Base-by-base conservation (phyloP, 2,888 invertebrate genomes). In the Synergus umbraculus region DNA sequence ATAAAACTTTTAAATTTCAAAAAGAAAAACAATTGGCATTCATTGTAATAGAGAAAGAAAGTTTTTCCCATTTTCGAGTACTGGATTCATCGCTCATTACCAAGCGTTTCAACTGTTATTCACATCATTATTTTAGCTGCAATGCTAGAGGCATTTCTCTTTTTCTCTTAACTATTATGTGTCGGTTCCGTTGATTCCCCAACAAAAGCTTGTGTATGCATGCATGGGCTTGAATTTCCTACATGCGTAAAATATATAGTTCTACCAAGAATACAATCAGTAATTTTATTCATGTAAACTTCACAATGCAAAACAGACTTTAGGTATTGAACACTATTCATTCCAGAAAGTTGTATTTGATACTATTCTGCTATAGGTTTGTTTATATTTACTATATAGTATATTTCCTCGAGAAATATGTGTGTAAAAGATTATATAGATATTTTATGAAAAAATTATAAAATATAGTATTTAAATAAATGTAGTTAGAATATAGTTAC, bases 81-180 rank as follows among this genome's bases (percentile, higher is more conserved):
- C 46, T 10, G 18, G 67, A 44, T 67, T 67, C 44, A 67, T 12
- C 67, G 46, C 44, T 46, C 67, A 67, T 67, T 67, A 67, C 15
- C 46, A 67, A 67, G 15, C 46, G 18, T 46, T 49, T 15, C 4
- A 2, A 49, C 15, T 15, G 46, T 67, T 44, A 44, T 13, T 12
- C 22, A n/a, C 66, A 44, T 76, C 29, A 29, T 29, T 29, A 29
- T 54, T 58, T 37, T 58, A 76, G 58, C 41, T 43, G 13, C 37
- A 76, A 54, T 54, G n/a, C 58, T 76, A 7, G 54, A 76, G 58
- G 76, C 7, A 10, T 12, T 43, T 67, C 18, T 29, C 12, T 67
- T 44, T 67, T 12, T 5, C n/a, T 41, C 41, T 43, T 18, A 44
- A 9, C 46, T 22, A 46, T 43, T 29, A 46, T 67, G 46, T 67